Base-by-base conservation (phyloP, 1,140 invertebrate species). In the Battus philenor region DNA sequence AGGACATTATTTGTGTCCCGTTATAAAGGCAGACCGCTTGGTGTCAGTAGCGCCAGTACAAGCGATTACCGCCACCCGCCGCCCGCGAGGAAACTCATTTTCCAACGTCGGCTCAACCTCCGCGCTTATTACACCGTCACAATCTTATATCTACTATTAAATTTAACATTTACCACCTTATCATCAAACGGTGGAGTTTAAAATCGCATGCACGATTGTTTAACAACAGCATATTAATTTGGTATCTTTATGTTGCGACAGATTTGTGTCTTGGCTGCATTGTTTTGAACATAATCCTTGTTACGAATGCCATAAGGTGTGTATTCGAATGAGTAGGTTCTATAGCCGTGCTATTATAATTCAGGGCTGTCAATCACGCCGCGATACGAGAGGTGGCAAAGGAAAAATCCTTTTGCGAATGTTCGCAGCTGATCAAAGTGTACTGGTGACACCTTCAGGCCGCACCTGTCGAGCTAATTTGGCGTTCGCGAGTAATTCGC, bases 41-140 rank as follows among this genome's bases (percentile, higher is more conserved):
- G n/a, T n/a, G n/a, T n/a, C n/a, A n/a, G n/a, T n/a, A n/a, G n/a
- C n/a, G n/a, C n/a, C n/a, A n/a, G n/a, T n/a, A n/a, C 38, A 8
- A 41, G 38, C 38, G 36, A 39, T 39, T 39, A 39, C 36, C 55
- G 33, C 30, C 13, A 50, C 27, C 49, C 32, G 24, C 8, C 33
- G 20, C 33, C 20, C 72, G 58, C 68, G 62, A 78, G 77, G 74
- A 81, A 81, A 81, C 77, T 78, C 77, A 81, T 81, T 81, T 81
- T 78, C 77, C 77, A 70, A 76, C 76, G 66, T 66, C 67, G 54
- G 65, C 55, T 54, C 59, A 63, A 73, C 61, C 67, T 58, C 62
- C 57, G 63, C 66, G 63, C 75, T 82, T 75, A 77, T 77, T 81
- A 81, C 67, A 10, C 18, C 24, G 0, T 13, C 58, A 46, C 41